Percentiles rank a stretch among this genome's conserved stretches.
phyloP scores from a whole-genome alignment of 64 coral and sea anemone genomes.

The Porites lutea region DNA sequence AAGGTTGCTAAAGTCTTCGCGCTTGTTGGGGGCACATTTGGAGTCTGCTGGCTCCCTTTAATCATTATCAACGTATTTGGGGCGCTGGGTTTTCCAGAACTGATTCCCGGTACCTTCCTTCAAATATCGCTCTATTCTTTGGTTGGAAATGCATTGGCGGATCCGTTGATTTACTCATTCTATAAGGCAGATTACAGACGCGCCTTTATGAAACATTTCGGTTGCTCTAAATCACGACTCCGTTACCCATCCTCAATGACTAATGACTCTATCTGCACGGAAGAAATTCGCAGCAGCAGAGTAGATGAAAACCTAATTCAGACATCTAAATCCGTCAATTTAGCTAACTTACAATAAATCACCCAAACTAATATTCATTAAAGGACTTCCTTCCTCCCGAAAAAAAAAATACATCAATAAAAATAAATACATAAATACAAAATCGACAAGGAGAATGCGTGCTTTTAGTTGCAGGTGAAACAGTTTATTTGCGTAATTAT shows the following conservation, averaged over 20 bases:
- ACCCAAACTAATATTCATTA: no score
- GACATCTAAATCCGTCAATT: neutral
- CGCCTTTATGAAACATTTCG: slow-evolving; percentile 51
- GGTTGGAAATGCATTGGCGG: slow-evolving; percentile 77
- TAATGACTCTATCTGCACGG: neutral
- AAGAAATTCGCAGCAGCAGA: neutral
- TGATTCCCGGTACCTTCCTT: slow-evolving; percentile 48
- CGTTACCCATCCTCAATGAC: neutral
- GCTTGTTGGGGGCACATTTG: slow-evolving; percentile 69
- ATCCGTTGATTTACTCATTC: slow-evolving; percentile 82
- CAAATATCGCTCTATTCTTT: slow-evolving; percentile 79
- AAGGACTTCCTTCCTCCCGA: no score
- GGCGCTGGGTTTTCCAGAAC: slow-evolving; percentile 21
- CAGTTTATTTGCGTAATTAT: no score
- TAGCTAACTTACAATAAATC: no score
- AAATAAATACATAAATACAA: no score
- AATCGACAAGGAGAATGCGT: no score
- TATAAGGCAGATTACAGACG: slow-evolving; percentile 74
- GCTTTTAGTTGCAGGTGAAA: no score
- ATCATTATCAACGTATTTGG: slow-evolving; percentile 83
- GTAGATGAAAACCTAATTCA: neutral
- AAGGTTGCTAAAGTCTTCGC: slow-evolving; percentile 87
- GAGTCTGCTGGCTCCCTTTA: slow-evolving; percentile 80
- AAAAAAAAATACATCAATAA: no score
- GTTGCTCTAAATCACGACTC: neutral